Base-by-base conservation (phyloP, 2,888 invertebrate genomes). In the Apotomis capreana region DNA sequence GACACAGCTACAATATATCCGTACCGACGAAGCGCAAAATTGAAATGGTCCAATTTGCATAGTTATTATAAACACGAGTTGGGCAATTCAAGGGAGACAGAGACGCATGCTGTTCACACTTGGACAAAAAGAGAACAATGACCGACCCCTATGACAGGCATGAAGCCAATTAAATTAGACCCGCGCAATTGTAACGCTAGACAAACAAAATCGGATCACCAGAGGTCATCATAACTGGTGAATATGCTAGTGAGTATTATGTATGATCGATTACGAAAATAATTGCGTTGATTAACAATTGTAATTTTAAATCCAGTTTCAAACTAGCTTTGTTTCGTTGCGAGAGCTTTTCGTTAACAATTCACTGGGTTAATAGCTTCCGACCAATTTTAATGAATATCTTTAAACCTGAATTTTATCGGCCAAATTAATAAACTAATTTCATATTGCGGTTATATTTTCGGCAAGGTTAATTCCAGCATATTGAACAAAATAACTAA, bases 31-130 rank as follows among this genome's bases (percentile, higher is more conserved):
- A 84, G 87, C 87, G 86, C 83, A 86, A 86, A 89, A 89, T 89
- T 89, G 86, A 87, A 90, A 88, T 87, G 83, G 84, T 84, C 83
- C 84, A 87, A 89, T 90, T 90, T 89, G 89, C 89, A 90, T 90
- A 89, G 88, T 88, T 89, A 89, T 88, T 89, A 89, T 88, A 87
- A 86, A 87, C 84, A 88, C 85, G 87, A 87, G 83, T 82, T 83
- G 84, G 84, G 80, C 81, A 81, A 84, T 84, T 86, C 83, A 82
- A 70, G 80, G 77, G 78, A 60, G 82, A 84, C 75, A 79, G 79
- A 78, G 83, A 85, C 63, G 76, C 78, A 77, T 78, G 73, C 77
- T 78, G 58, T 60, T 54, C 36, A 54, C 59, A 64, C 63, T 73
- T 69, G 63, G 63, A 69, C 63, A 69, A 59, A 73, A 52, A 73